Conservation (phyloP, 2,797 vertebrate species). For the Corythornis leucogaster region DNA sequence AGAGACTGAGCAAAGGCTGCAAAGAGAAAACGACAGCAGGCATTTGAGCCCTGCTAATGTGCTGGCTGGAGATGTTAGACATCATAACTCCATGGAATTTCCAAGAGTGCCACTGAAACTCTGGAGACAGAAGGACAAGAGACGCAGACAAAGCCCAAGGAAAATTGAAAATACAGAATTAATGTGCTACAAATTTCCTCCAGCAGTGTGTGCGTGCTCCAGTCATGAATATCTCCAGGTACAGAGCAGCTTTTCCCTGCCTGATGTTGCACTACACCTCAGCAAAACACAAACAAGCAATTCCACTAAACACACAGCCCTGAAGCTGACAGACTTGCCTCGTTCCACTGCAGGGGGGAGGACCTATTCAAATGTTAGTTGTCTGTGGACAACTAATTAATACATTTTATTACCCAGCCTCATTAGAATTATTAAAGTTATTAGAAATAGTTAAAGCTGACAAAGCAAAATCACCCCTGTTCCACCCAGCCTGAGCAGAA, state of each 20-base stretch:
- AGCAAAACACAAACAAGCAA: neutral
- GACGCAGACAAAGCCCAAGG: neutral
- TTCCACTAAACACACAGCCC: neutral
- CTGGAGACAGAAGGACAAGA: neutral
- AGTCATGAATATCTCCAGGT: neutral
- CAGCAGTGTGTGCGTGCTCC: neutral
- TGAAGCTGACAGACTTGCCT: neutral
- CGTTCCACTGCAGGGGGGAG: neutral
- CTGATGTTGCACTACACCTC: neutral
- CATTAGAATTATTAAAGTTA: neutral
- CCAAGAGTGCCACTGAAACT: neutral
- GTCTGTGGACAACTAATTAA: neutral
- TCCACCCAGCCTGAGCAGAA: neutral
- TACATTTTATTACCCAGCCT: neutral
- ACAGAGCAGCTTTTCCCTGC: neutral
- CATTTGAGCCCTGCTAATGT: neutral
- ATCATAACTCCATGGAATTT: neutral
- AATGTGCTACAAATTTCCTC: neutral
- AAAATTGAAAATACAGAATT: neutral
- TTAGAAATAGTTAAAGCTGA: neutral
- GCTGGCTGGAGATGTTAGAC: neutral
- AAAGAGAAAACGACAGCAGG: neutral
- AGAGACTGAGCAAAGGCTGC: neutral
- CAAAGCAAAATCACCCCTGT: neutral
- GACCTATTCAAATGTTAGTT: neutral